phyloP scores from a whole-genome alignment of 1,140 invertebrate genomes.

The Lamellibrachia luymesi region DNA sequence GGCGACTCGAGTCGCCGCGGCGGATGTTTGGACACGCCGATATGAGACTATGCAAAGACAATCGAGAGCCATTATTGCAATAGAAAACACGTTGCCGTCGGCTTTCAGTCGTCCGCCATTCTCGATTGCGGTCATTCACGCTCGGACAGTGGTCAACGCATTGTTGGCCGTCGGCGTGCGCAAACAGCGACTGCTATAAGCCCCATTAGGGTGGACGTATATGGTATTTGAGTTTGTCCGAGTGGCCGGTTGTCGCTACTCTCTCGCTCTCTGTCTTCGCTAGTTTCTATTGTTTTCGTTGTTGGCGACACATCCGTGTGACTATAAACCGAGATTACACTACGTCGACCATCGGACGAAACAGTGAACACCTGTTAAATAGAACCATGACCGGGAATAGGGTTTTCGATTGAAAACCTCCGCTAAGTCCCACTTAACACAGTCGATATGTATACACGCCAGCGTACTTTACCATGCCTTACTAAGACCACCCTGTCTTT shows the following conservation, averaged over 20 bases:
- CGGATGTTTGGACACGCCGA: not conserved
- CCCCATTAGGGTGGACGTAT: not conserved
- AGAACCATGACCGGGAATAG: not conserved
- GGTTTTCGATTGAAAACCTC: not conserved
- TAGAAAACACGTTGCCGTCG: not conserved
- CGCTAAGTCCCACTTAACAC: not conserved
- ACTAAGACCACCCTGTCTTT: not conserved
- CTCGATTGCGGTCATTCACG: constrained; percentile 3
- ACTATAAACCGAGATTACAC: not conserved
- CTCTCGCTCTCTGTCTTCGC: not conserved
- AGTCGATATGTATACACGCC: not conserved
- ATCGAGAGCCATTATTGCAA: not conserved
- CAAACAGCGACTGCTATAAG: not conserved
- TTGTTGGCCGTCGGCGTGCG: not conserved
- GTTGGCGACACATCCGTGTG: not conserved
- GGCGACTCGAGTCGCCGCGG: not conserved
- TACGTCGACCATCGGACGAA: not conserved
- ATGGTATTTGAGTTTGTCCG: not conserved
- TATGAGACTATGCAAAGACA: constrained; percentile 1
- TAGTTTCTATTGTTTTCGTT: not conserved
- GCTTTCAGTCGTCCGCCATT: not conserved
- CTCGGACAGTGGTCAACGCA: not conserved
- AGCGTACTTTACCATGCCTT: not conserved
- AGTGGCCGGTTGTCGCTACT: not conserved
- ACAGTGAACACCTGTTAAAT: not conserved